phyloP scores from a whole-genome alignment of 2,888 invertebrate genomes.

The Neria commutata region DNA sequence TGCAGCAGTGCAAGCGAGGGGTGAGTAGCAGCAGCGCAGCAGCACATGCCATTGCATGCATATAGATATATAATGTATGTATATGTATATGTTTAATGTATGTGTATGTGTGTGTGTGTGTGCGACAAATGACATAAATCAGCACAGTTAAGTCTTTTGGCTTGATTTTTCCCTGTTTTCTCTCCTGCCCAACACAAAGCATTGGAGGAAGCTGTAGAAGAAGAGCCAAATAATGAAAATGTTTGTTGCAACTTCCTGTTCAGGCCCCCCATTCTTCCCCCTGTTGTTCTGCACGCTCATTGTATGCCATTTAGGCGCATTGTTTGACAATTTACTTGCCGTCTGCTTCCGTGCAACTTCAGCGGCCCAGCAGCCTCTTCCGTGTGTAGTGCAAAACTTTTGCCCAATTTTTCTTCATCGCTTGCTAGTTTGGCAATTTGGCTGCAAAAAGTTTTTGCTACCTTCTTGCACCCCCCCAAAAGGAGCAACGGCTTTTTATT shows the following conservation, averaged over 20 bases:
- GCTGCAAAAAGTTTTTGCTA: not conserved
- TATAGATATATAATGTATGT: too few species aligned
- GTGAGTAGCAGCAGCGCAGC: too few species aligned
- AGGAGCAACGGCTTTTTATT: too few species aligned
- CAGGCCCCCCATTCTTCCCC: too few species aligned
- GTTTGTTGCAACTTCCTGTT: not conserved
- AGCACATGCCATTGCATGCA: not conserved
- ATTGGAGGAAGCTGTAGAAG: too few species aligned
- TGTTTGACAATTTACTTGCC: constrained; percentile 8
- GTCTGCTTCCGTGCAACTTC: not conserved
- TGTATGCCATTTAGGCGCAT: constrained; percentile 1
- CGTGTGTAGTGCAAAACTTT: not conserved
- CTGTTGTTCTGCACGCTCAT: too few species aligned
- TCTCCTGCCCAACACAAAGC: not conserved
- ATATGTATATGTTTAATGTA: too few species aligned
- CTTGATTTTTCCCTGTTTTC: not conserved
- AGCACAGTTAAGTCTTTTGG: constrained; percentile 28
- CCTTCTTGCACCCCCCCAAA: not conserved
- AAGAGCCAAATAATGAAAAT: too few species aligned
- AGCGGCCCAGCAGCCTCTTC: not conserved
- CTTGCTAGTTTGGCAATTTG: not conserved
- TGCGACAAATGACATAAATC: constrained; percentile 34
- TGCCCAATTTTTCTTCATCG: not conserved
- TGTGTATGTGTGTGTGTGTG: not conserved
- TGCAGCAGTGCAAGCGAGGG: too few species aligned